Percentiles rank a stretch among this genome's conserved stretches.
phyloP scores from a whole-genome alignment of 2,113 vertebrate genomes.

The Scomber scombrus region DNA sequence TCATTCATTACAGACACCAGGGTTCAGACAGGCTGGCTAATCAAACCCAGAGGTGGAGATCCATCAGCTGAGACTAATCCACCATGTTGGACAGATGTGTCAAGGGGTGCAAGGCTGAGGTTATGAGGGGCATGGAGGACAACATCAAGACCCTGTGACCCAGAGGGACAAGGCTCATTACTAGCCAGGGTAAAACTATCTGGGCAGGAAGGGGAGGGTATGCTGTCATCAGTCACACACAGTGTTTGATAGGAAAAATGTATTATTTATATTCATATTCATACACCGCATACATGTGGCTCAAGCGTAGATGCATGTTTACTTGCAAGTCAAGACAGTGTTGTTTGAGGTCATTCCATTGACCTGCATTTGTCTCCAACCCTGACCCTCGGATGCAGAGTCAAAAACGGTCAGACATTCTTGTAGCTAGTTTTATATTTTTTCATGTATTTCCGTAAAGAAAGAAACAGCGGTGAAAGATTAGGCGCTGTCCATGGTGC shows the following conservation, averaged over 20 bases:
- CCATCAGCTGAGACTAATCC: slow-evolving; percentile 34
- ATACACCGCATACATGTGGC: neutral
- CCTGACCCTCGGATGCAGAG: neutral
- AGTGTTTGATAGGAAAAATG: neutral
- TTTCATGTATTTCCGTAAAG: too few species aligned
- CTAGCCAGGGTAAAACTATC: neutral
- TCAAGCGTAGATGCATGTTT: neutral
- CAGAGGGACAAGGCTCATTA: slow-evolving; percentile 36
- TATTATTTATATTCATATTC: neutral
- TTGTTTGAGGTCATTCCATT: neutral
- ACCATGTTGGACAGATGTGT: slow-evolving; percentile 32
- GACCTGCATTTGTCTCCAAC: neutral
- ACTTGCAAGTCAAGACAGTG: too few species aligned
- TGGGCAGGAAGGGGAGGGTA: neutral
- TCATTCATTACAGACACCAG: slow-evolving; percentile 66
- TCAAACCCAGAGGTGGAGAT: slow-evolving; percentile 60
- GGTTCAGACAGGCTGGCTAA: slow-evolving; percentile 59
- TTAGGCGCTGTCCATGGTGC: slow-evolving; percentile 4
- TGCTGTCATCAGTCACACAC: neutral
- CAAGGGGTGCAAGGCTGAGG: slow-evolving; percentile 8
- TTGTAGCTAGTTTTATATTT: too few species aligned
- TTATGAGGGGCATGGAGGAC: slow-evolving; percentile 14
- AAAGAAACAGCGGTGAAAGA: too few species aligned
- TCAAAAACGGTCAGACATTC: neutral
- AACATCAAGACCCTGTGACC: slow-evolving; percentile 8